Base-by-base conservation (phyloP, 2,797 vertebrate genomes). In the Pseudomugil tenellus region DNA sequence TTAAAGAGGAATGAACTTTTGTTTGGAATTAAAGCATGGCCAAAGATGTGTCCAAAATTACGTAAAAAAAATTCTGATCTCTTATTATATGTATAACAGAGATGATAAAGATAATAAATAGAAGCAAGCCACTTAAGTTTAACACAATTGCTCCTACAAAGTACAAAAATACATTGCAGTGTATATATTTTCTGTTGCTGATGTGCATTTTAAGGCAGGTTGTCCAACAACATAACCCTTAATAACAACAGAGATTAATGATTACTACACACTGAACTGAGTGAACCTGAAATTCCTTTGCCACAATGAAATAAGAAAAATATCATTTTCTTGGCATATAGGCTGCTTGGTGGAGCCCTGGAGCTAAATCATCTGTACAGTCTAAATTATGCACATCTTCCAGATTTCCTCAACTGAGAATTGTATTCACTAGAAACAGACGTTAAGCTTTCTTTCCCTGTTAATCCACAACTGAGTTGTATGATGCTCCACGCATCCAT, bases 201-300 rank as follows among this genome's bases (percentile, higher is more conserved):
- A 64, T 21, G 17, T 28, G 34, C 32, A 37, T 43, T 14, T 39
- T 43, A 11, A 65, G 6, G 0, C 28, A 35, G 13, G 31, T 28
- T 25, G 13, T 56, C 13, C 10, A 17, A 0, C 31, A 17, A 55
- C 59, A 75, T 23, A 26, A 74, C 34, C n/a, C 46, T 14, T 35
- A 59, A 32, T 58, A 19, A 43, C 32, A 19, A 73, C 19, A n/a
- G 17, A 41, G 31, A 77, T 55, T 51, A 53, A 10, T 29, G 66
- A 55, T 57, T 23, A 23, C 32, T 31, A 13, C 52, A 67, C 37
- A 41, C 21, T 72, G 63, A 77, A 63, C 51, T 19, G 7, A 72
- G 31, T 63, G 41, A 81, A 61, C 31, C 39, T 21, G 3, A 68
- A 70, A 60, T 61, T 58, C 25, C n/a, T 43, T 32, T 3, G 0